Base-by-base conservation (phyloP, 2,797 vertebrate species). In the Aldrovandia affinis region DNA sequence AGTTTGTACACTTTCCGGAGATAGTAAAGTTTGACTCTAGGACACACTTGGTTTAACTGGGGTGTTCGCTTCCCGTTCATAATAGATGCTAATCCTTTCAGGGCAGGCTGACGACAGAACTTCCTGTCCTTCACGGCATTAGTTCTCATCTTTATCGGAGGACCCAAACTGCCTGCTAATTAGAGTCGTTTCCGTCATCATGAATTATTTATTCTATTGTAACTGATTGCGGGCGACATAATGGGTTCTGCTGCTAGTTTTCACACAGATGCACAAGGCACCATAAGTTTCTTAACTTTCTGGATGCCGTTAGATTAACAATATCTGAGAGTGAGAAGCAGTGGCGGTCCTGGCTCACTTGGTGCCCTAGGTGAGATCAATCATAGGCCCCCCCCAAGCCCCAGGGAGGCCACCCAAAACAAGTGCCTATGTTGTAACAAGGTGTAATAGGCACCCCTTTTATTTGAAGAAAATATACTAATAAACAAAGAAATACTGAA, bases 201-300 rank as follows among this genome's bases (percentile, higher is more conserved):
- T 98, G 97, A 98, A 98, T 98, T 98, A 98, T 98, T 98, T 97
- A 98, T 97, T 96, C 95, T 95, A 97, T 96, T 97, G 97, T 97
- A 97, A 97, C 97, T 93, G 96, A 98, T 97, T 96, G 95, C 96
- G 96, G 96, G 96, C 95, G 96, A 96, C 96, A 96, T 96, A 96
- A 97, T 96, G 96, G 96, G 96, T 97, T 97, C 93, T 93, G 95
- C 96, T 94, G 95, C 95, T 96, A 94, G 95, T 95, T 96, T 92
- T 96, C 95, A 95, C 94, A 96, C 96, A 96, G 96, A 96, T 97
- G 96, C 93, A 96, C 91, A 95, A 95, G 95, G 94, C 93, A 91
- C 94, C 95, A 90, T 88, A 81, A 79, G 61, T 92, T 95, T 93
- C 91, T 93, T 91, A 94, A 95, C 90, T 95, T 92, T 90, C n/a